Evolutionary conservation across 2,888 invertebrate genomes (phyloP).

Genomic region (Ischnura elegans): DNA sequence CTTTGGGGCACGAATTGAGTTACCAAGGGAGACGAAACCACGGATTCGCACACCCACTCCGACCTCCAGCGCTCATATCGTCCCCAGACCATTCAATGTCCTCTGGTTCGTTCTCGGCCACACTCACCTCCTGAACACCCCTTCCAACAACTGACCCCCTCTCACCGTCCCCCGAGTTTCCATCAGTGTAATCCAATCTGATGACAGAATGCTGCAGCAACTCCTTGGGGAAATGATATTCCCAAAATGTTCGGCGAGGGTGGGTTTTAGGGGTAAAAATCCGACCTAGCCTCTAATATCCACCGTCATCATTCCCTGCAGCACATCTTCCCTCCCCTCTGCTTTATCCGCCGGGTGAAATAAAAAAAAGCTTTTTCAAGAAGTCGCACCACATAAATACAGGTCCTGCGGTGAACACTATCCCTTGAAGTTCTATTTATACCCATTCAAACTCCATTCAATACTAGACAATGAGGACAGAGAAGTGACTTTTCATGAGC

Average conservation of each 20-base stretch:
- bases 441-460: no score
- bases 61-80: background rate
- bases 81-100: background rate
- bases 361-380: background rate
- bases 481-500: no score
- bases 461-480: no score
- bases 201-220: conserved; percentile 39
- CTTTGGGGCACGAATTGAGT: background rate
- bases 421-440: background rate
- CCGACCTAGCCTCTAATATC: background rate
- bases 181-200: conserved; percentile 56
- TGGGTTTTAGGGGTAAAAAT: background rate
- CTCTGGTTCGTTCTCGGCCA: background rate
- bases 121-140: background rate
- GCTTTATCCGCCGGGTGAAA: background rate
- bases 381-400: background rate
- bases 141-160: background rate
- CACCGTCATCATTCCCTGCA: background rate
- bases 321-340: background rate
- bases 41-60: background rate
- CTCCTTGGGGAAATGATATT: conserved; percentile 46
- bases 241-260: conserved; percentile 25
- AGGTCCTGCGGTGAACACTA: background rate
- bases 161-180: background rate
- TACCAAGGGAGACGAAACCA: background rate